Percentiles rank a stretch among this genome's conserved stretches.
Conservation (phyloP, 2,888 invertebrate genomes). For the Galerucella pusilla region DNA sequence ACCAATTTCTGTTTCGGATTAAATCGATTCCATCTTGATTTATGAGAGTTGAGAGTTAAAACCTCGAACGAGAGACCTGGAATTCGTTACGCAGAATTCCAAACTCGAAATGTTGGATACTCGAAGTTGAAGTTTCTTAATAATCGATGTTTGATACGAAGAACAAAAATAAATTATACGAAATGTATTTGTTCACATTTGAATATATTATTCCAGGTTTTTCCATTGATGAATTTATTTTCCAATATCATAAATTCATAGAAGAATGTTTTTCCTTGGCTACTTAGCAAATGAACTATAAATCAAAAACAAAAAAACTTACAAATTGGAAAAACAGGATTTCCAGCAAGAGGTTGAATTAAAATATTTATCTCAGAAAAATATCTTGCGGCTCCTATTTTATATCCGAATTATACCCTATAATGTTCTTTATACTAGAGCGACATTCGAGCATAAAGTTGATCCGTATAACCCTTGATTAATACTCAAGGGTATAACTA, state of each 20-base stretch:
- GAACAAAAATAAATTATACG: slow-evolving; percentile 23
- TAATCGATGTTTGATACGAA: slow-evolving; percentile 24
- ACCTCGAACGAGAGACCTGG: slow-evolving; percentile 22
- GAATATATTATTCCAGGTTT: neutral
- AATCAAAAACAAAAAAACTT: too few species aligned
- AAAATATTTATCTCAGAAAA: too few species aligned
- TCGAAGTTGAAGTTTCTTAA: neutral
- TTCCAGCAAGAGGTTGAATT: too few species aligned
- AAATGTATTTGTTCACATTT: neutral
- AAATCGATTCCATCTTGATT: slow-evolving; percentile 32
- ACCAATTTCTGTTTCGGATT: slow-evolving; percentile 31
- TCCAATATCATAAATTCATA: neutral
- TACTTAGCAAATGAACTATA: too few species aligned
- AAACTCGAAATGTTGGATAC: neutral
- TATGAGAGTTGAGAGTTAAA: slow-evolving; percentile 22
- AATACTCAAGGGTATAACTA: too few species aligned
- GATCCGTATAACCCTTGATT: too few species aligned
- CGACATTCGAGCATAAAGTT: too few species aligned
- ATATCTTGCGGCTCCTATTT: too few species aligned
- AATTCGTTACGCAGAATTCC: slow-evolving; percentile 14
- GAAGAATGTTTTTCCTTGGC: neutral
- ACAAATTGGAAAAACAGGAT: too few species aligned
- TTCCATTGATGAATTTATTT: neutral
- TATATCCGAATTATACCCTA: too few species aligned
- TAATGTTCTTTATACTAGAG: too few species aligned